A percentile compares a stretch with the other conserved stretches of the same genome.
phyloP scores from a whole-genome alignment of 1,140 invertebrate genomes.

The Bombus pyrosoma region DNA sequence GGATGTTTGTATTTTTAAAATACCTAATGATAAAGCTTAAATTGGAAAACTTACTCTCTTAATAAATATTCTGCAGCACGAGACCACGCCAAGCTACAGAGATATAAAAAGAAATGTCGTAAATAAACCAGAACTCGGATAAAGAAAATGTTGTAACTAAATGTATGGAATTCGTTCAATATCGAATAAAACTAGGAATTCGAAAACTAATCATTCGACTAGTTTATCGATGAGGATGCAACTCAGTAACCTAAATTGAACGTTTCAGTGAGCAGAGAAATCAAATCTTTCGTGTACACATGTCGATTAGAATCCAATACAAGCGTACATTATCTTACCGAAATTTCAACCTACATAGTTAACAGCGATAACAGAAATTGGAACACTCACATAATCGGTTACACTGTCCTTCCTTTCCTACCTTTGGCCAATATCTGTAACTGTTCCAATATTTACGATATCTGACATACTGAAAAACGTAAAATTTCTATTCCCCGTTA shows the following conservation, averaged over 20 bases:
- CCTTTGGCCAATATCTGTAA: no score
- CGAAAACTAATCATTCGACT: background rate
- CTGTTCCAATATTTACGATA: no score
- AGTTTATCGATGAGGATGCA: background rate
- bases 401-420: background rate
- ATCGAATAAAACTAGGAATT: background rate
- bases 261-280: background rate
- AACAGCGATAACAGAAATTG: conserved; percentile 46
- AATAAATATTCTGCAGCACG: no score
- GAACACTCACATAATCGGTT: background rate
- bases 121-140: background rate
- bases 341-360: background rate
- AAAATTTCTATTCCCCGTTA: background rate
- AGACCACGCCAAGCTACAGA: no score
- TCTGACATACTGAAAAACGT: background rate
- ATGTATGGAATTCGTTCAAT: no score
- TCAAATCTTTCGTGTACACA: background rate
- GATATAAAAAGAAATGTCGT: background rate
- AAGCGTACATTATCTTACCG: background rate
- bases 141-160: no score
- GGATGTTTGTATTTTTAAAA: background rate
- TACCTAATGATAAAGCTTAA: background rate
- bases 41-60: no score
- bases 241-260: no score
- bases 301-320: background rate